phyloP scores from a whole-genome alignment of 53 echinoderm and acorn worm genomes.

The Actinopyga echinites region DNA sequence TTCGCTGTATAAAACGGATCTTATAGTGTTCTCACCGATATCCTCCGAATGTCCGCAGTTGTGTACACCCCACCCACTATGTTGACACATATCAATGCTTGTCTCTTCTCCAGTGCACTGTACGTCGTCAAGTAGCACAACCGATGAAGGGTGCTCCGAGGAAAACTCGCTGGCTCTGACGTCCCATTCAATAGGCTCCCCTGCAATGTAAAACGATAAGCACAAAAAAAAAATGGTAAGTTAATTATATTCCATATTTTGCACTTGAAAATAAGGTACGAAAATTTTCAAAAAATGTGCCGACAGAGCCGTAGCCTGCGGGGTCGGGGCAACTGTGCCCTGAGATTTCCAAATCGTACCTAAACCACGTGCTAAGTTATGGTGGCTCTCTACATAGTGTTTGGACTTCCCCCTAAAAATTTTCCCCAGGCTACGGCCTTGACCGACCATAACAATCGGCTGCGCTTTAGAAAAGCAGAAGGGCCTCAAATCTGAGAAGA shows the following conservation, averaged over 20 bases:
- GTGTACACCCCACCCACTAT: constrained; percentile 72
- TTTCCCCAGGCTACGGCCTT: too few species aligned
- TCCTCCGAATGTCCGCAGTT: constrained; percentile 92
- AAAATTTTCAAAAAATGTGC: too few species aligned
- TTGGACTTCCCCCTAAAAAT: too few species aligned
- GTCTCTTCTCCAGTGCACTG: constrained; percentile 70
- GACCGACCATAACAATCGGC: too few species aligned
- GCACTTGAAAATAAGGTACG: too few species aligned
- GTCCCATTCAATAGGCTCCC: constrained; percentile 51
- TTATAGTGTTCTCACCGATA: constrained; percentile 64
- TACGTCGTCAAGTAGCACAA: constrained; percentile 78
- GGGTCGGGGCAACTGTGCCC: too few species aligned
- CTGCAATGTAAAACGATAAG: constrained; percentile 53
- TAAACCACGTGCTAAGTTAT: too few species aligned
- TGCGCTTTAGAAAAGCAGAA: too few species aligned
- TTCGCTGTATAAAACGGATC: not conserved
- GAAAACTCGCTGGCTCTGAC: constrained; percentile 49
- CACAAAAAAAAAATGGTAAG: not conserved
- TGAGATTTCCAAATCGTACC: too few species aligned
- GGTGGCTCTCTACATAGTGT: too few species aligned
- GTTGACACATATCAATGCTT: constrained; percentile 74
- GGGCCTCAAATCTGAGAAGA: too few species aligned
- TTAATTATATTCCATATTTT: not conserved
- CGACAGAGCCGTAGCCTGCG: too few species aligned
- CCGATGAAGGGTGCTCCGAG: constrained; percentile 48